Base-by-base conservation (phyloP, 2,797 vertebrate genomes). In the Macroramphosus scolopax region DNA sequence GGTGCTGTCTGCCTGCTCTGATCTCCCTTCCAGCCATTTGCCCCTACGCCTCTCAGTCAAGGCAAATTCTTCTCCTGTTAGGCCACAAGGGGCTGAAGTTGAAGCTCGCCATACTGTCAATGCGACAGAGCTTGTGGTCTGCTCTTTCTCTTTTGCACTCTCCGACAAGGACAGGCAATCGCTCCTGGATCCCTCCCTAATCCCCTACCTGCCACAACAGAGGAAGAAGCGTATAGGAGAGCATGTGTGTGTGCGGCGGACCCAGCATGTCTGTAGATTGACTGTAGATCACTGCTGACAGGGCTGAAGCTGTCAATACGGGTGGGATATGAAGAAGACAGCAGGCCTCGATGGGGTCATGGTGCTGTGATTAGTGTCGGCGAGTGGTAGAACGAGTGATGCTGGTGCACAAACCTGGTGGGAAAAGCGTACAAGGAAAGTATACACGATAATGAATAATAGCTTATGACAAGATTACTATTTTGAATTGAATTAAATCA, bases 231-330 rank as follows among this genome's bases (percentile, higher is more conserved):
- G 8, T 14, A 63, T 56, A 48, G 65, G 64, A 61, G 67, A 67
- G 55, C 17, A 44, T 63, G 25, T 45, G 39, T 52, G 15, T 25
- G 47, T 46, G 61, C 26, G 40, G 58, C 40, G 36, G 46, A n/a
- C 41, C 26, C 30, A 2, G 45, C 36, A 61, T 60, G 61, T 64
- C 63, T 74, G 75, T 47, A 55, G 73, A 76, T 63, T 70, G 67
- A 78, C 51, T n/a, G 68, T 81, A 83, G 65, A 85, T 87, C 76
- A 82, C 24, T 2, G 46, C 4, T 34, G 72, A 76, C 80, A 73
- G 77, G 54, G 48, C 65, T 63, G 47, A 24, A 38, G 67, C 51
- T 39, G 44, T 73, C 68, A 61, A 75, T 58, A 36, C 28, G 18
- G 51, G 17, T 32, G 30, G 5, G 30, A 12, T 4, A 7, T 5